Conservation (phyloP, 2,888 invertebrate species). For the Piscicola geometra region DNA sequence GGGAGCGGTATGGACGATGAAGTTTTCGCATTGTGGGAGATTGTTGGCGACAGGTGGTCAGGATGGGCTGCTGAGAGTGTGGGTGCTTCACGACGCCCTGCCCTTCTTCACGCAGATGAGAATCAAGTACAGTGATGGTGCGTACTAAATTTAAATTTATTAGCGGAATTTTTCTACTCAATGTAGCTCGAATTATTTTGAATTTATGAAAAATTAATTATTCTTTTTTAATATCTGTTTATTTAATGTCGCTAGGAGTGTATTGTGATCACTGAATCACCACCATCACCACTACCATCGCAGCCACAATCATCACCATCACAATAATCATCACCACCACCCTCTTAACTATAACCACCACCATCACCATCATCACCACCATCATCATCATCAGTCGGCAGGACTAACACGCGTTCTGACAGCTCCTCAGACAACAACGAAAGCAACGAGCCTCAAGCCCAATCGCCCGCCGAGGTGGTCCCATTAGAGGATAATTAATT, state of each 20-base stretch:
- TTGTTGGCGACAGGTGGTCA: constrained; percentile 94
- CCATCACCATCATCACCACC: too few species aligned
- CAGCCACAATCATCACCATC: too few species aligned
- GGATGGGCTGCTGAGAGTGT: constrained; percentile 85
- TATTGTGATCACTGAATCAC: background rate
- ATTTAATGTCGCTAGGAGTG: background rate
- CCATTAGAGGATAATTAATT: too few species aligned
- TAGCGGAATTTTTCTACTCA: background rate
- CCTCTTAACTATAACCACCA: too few species aligned
- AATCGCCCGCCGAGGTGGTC: background rate
- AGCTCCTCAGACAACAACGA: background rate
- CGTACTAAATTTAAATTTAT: constrained; percentile 4
- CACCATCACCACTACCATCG: too few species aligned
- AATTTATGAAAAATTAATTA: background rate
- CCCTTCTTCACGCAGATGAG: constrained; percentile 90
- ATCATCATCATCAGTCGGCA: background rate
- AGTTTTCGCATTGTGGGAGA: constrained; percentile 90
- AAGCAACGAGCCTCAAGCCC: background rate
- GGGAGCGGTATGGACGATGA: constrained; percentile 94
- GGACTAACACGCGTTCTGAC: background rate
- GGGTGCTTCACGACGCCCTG: constrained; percentile 86
- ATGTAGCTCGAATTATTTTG: background rate
- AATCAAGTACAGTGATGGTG: constrained; percentile 53
- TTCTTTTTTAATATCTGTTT: background rate
- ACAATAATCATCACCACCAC: too few species aligned